Evolutionary conservation across 2,113 vertebrate species (phyloP), one percentile per base, ranked within the genome.

Genomic region (Copsychus sechellarum): DNA sequence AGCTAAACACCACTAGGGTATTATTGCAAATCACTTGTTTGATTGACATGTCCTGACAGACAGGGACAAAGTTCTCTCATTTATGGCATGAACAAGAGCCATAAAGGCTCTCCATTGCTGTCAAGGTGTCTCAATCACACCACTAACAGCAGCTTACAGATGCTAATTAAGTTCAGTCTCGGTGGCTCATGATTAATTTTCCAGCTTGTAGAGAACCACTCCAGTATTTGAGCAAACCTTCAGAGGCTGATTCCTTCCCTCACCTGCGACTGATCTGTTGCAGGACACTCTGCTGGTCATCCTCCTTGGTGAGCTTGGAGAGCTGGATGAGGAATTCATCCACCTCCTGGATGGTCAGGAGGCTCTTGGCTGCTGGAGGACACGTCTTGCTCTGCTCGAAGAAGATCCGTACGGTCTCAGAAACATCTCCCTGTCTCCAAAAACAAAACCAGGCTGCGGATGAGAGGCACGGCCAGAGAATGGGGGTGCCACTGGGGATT

Each of bases 311-410:
- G 72, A 99, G 98, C 95, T 96, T 98, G 42, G 99, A 98, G 2
- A 99, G 98, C 67, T 97, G 98, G 40, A 96, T 98, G 22, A 99
- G 97, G 22, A 98, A 99, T 1, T 98, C 98, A 20, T 99, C 99
- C 3, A 99, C 99, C 88, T 99, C 99, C 92, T 99, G 99, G 91
- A 99, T 97, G 69, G 99, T 99, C 80, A 99, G 98, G 28, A 99
- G 93, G 94, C 99, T 99, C 96, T 99, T 99, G 96, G 98, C 79
- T 24, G 99, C 97, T 5, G 99, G 99, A 21, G 99, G 98, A 81
- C 99, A 99, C 8, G 98, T 97, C 93, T 97, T 98, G 97, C 99
- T 99, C 43, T 98, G 98, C 14, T 99, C 99, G 26, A 99, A 99
- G 98, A 99, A 99, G 97, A 99, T 98, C 93, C 99, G 97, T 58